Percentiles rank a stretch among this genome's conserved stretches.
These are phyloP conservation scores for Lordiphosa mommai DNA, from an alignment of 1,140 invertebrate species.

Conservation along the genomic window DNA sequence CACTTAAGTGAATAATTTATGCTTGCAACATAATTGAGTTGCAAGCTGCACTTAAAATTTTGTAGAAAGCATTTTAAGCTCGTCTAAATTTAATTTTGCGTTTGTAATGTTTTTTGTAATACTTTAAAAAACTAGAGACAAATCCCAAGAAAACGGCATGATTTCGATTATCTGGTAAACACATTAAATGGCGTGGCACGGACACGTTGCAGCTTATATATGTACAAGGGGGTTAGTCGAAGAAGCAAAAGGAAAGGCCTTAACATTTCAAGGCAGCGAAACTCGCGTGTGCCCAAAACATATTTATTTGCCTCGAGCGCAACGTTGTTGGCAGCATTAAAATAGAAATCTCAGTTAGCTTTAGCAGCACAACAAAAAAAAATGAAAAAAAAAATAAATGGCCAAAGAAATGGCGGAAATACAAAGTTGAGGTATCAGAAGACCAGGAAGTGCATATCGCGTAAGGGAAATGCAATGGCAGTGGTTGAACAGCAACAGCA, in stretches of 20 bases:
- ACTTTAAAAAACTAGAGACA: conserved; percentile 44
- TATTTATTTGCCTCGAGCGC: conserved; percentile 63
- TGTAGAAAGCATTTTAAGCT: conserved; percentile 11
- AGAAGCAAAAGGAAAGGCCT: neutral
- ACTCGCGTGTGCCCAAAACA: conserved; percentile 58
- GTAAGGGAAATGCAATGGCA: conserved; percentile 48
- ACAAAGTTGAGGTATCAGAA: conserved; percentile 76
- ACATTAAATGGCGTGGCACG: conserved; percentile 70
- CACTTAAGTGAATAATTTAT: conserved; percentile 69
- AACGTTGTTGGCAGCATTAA: conserved; percentile 56
- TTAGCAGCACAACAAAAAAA: conserved; percentile 10
- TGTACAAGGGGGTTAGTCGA: no score
- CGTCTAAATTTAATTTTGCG: neutral
- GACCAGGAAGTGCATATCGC: conserved; percentile 70
- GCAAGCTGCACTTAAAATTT: conserved; percentile 17
- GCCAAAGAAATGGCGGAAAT: conserved; percentile 67
- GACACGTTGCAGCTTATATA: conserved; percentile 29
- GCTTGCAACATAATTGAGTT: conserved; percentile 56
- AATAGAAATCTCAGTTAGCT: conserved; percentile 62
- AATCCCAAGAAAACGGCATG: conserved; percentile 43
- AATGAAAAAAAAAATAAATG: conserved; percentile 30
- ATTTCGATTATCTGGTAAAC: conserved; percentile 74
- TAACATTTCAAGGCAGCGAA: conserved; percentile 29
- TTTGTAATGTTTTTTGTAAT: conserved; percentile 23
- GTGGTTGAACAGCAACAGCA: conserved; percentile 14